Evolutionary conservation across 1,140 invertebrate species (phyloP).

Genomic region (Drosophila parabipectinata): DNA sequence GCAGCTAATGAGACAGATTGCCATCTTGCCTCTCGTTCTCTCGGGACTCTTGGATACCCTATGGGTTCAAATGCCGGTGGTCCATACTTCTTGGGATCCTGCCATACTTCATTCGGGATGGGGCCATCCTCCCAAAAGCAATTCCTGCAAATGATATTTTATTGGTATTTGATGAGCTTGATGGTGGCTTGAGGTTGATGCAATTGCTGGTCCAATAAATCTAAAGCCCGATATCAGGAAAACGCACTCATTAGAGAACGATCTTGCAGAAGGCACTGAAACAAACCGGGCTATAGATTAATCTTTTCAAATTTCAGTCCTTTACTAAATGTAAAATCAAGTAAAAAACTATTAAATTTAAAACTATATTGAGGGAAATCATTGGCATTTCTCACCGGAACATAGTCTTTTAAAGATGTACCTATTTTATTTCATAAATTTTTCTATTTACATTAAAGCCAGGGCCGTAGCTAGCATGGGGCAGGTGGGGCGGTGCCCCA

Average conservation of each 20-base stretch:
- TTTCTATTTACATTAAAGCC: too few species aligned
- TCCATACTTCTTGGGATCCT: neutral
- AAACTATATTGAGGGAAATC: too few species aligned
- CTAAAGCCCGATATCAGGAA: constrained; percentile 12
- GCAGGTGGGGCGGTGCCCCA: too few species aligned
- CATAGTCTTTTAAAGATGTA: too few species aligned
- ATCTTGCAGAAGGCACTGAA: constrained; percentile 10
- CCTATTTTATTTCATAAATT: too few species aligned
- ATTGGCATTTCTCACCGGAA: too few species aligned
- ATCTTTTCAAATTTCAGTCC: too few species aligned
- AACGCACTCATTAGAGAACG: constrained; percentile 55
- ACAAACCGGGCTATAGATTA: neutral
- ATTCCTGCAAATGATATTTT: constrained; percentile 79
- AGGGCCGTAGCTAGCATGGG: too few species aligned
- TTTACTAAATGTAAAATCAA: too few species aligned
- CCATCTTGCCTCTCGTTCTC: constrained; percentile 21
- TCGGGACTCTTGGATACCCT: neutral
- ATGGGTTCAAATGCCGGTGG: constrained; percentile 47
- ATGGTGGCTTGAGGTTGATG: constrained; percentile 13
- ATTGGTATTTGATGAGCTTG: constrained; percentile 75
- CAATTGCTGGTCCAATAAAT: constrained; percentile 75
- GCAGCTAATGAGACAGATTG: constrained; percentile 78
- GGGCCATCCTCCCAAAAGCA: constrained; percentile 23
- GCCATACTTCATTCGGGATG: too few species aligned
- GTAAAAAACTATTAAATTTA: too few species aligned